Percentiles rank a stretch among this genome's conserved stretches.
Conservation (phyloP, 2,888 invertebrate genomes). For the Himalopsyche anomala region DNA sequence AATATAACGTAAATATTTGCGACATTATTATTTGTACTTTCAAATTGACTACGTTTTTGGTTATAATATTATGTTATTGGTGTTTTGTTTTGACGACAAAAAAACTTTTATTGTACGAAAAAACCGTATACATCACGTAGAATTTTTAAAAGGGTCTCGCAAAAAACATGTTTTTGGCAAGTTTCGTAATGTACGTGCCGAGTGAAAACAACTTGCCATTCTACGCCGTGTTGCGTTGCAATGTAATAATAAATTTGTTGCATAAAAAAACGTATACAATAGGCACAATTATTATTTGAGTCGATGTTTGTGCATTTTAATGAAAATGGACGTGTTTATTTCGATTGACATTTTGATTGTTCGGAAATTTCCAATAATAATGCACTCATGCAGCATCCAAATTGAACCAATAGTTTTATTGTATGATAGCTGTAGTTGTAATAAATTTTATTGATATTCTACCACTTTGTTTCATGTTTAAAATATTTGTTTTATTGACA, state of each 20-base stretch:
- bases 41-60: neutral
- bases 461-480: neutral
- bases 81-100: neutral
- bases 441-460: neutral
- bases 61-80: neutral
- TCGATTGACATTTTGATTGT: constrained; percentile 7
- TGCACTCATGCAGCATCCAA: too few relatives aligned
- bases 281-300: neutral
- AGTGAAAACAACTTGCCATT: constrained; percentile 4
- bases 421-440: neutral
- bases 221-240: neutral
- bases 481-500: neutral
- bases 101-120: neutral
- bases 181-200: neutral
- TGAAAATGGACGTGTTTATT: constrained; percentile 30
- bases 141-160: neutral
- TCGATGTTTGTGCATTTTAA: neutral
- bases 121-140: neutral
- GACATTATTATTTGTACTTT: neutral
- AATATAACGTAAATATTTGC: neutral
- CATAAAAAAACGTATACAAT: constrained; percentile 6
- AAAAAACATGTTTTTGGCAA: constrained; percentile 12
- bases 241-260: neutral
- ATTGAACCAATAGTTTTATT: neutral
- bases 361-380: constrained; percentile 5